phyloP scores from a whole-genome alignment of 2,113 vertebrate species.

The Marmota monax region DNA sequence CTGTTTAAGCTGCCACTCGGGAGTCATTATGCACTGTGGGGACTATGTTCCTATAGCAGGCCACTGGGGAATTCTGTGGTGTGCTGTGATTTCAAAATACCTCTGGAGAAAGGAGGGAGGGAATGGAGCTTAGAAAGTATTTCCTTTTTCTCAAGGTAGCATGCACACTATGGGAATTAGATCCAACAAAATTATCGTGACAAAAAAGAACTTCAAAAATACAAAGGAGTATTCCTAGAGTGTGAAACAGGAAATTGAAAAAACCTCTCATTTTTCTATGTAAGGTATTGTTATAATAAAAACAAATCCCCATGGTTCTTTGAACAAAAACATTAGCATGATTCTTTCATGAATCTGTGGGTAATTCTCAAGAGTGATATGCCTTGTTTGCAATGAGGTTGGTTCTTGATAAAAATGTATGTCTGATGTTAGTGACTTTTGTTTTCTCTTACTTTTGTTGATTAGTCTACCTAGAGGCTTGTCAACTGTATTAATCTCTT shows the following conservation, averaged over 20 bases:
- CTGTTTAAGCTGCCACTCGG: constrained; percentile 65
- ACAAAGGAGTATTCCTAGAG: not conserved
- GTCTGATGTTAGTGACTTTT: not conserved
- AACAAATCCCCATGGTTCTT: not conserved
- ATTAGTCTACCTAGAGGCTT: not conserved
- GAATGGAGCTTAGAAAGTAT: not conserved
- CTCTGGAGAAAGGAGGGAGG: constrained; percentile 34
- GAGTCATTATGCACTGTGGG: constrained; percentile 59
- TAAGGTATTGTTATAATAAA: constrained; percentile 55
- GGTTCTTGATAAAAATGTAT: constrained; percentile 1
- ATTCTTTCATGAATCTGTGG: not conserved
- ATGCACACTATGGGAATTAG: not conserved
- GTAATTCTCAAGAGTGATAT: not conserved
- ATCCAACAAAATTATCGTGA: constrained; percentile 13
- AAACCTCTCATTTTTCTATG: not conserved
- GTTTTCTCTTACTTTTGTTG: not conserved
- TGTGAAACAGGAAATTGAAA: not conserved
- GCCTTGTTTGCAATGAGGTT: not conserved
- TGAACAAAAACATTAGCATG: not conserved
- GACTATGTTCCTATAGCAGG: constrained; percentile 18
- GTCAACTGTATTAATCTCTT: not conserved
- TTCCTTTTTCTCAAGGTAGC: not conserved
- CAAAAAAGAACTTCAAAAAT: constrained; percentile 23
- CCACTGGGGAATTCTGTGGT: constrained; percentile 48
- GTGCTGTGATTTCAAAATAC: constrained; percentile 67